Evolutionary conservation across 2,797 vertebrate genomes (phyloP), one percentile per base, ranked within the genome.

Genomic region (Merluccius polli): DNA sequence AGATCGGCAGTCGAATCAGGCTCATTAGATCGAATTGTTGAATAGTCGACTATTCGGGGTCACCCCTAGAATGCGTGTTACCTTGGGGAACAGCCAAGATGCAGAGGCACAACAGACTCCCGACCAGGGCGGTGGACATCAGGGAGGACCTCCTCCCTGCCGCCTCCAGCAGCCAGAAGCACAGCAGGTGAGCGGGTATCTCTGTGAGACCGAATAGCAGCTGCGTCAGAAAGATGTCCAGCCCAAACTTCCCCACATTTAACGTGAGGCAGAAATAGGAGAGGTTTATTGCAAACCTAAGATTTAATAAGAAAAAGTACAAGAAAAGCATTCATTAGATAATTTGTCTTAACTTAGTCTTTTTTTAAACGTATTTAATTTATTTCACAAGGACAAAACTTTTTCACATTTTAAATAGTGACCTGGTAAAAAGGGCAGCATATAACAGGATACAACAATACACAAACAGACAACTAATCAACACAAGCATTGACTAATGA

Each of bases 221-320:
- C 83, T 96, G 95, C 0, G 94, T 96, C 88, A 97, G 82, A 82
- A 96, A 96, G 89, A 96, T 92, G 87, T 95, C 76, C 88, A 95
- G 75, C 35, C 96, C 96, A 16, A 96, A 95, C 73, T 89, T 92
- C 0, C 93, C 94, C 35, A 96, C 92, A 0, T 94, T 96, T 44
- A 96, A 84, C 21, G 93, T 87, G 31, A 97, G 82, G 36, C 94
- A 93, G 0, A 86, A 95, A 89, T 94, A 96, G 4, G 92, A 83
- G 24, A 97, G 77, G 44, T 93, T 95, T 85, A 94, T 82, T 0
- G 92, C 93, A 87, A 95, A 95, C 95, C 95, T 96, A 74, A 77
- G 31, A 68, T 38, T 30, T 4, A 72, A 79, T 73, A 71, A 0
- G 31, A 59, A 35, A 4, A 70, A 30, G 63, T 18, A 16, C 1